Evolutionary conservation across 1,140 invertebrate species (phyloP).

Genomic region (Dendroctonus ponderosae): DNA sequence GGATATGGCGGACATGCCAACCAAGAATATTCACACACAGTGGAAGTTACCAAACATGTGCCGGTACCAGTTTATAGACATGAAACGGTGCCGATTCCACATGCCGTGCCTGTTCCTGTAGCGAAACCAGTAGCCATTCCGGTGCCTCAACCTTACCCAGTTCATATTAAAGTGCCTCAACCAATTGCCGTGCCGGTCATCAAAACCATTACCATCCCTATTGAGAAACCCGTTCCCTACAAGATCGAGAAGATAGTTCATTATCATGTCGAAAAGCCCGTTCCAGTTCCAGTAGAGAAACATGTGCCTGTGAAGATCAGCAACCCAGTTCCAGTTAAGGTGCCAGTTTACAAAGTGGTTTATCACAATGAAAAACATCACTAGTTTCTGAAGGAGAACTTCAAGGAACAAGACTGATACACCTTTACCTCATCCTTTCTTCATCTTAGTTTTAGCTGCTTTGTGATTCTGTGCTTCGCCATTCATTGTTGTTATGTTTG

Average conservation of each 20-base stretch:
- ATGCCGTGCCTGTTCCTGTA: constrained; percentile 64
- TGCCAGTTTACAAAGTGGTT: constrained; percentile 71
- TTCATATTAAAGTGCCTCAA: constrained; percentile 70
- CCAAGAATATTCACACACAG: constrained; percentile 58
- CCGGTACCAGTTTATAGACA: constrained; percentile 67
- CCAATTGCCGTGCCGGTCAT: constrained; percentile 70
- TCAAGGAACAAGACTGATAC: constrained; percentile 40
- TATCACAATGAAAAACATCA: constrained; percentile 49
- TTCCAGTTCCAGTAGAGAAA: constrained; percentile 69
- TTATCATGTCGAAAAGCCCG: constrained; percentile 70
- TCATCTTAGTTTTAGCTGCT: constrained; percentile 2
- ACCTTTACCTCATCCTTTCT: constrained; percentile 6
- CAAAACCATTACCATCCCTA: constrained; percentile 67
- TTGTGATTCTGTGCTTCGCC: too few relatives aligned
- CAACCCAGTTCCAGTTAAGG: constrained; percentile 72
- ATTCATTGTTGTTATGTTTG: too few relatives aligned
- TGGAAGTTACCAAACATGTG: constrained; percentile 68
- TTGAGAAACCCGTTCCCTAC: constrained; percentile 71
- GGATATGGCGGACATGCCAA: constrained; percentile 36
- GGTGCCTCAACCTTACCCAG: constrained; percentile 69
- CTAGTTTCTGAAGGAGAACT: background rate
- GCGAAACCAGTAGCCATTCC: constrained; percentile 68
- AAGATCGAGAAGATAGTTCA: constrained; percentile 71
- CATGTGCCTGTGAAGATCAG: constrained; percentile 69
- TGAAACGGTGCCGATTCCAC: constrained; percentile 65